Conservation (phyloP, 2,113 vertebrate species). For the Clinocottus analis region DNA sequence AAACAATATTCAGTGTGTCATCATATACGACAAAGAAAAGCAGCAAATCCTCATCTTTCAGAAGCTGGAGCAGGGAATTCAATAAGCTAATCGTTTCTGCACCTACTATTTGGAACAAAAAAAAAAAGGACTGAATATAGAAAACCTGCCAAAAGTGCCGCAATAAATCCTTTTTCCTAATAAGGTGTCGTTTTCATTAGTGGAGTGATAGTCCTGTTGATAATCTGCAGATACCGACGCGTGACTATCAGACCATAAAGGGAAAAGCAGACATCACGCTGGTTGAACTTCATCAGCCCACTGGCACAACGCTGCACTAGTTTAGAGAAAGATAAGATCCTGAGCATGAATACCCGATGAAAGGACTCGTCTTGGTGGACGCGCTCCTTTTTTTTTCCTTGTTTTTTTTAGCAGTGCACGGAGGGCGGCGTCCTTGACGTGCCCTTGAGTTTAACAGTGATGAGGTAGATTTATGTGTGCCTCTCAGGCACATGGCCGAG, state of each 20-base stretch:
- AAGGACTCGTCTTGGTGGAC: constrained; percentile 12
- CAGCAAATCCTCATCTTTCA: neutral
- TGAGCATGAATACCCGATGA: constrained; percentile 4
- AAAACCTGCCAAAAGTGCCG: constrained; percentile 19
- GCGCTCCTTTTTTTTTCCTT: no score
- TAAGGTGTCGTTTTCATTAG: constrained; percentile 12
- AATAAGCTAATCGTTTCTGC: neutral
- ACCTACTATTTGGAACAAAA: constrained; percentile 6
- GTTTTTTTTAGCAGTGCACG: constrained; percentile 34
- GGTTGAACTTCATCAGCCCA: neutral
- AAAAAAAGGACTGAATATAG: rapidly evolving
- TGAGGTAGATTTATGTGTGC: constrained; percentile 76
- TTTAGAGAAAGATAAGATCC: constrained; percentile 2
- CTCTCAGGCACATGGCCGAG: constrained; percentile 57
- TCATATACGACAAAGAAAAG: neutral
- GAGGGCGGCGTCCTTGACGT: constrained; percentile 53
- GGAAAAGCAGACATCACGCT: neutral
- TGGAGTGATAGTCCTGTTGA: neutral
- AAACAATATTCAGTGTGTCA: neutral
- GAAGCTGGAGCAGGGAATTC: neutral
- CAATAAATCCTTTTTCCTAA: neutral
- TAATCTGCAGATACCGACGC: neutral
- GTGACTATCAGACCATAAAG: neutral
- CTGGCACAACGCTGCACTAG: neutral
- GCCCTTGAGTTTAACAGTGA: constrained; percentile 75